Evolutionary conservation across 1,140 invertebrate genomes (phyloP), one percentile per base, ranked within the genome.

Genomic region (Melitaea cinxia): DNA sequence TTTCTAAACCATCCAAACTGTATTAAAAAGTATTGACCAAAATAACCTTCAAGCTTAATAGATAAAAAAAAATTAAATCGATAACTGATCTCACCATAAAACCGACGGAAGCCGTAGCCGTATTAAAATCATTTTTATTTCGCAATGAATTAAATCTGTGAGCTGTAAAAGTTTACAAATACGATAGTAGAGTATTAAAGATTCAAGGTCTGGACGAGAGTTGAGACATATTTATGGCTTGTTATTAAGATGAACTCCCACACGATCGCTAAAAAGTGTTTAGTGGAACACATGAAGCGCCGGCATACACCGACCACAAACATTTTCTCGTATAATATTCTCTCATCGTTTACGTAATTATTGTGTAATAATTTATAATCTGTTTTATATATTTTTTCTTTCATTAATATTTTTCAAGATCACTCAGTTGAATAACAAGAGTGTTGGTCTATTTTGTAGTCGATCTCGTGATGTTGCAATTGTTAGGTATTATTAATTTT

Each of bases 191-290:
- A 39, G 35, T 39, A 52, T 54, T 45, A 4, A 10, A 35, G 37
- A 15, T 5, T 37, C 52, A 62, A 62, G 50, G 60, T 28, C 60
- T 33, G 61, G 28, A 53, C 14, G 1, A 9, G n/a, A 49, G 50
- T 24, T 50, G 50, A 35, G 19, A 49, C 53, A 19, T 55, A 42
- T 64, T 64, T 49, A 64, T 19, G 53, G 28, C 37, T 56, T 64
- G 53, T 64, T 64, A 50, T 56, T 52, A 64, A 42, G 17, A 56
- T n/a, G 15, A n/a, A 23, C 56, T 3, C 61, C 61, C 26, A 64
- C 61, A 6, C 56, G n/a, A 7, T 19, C 9, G 6, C n/a, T 42
- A 15, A 42, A 63, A 55, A 64, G 39, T 56, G 47, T 63, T 1
- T 47, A 47, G 52, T 63, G 14, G 53, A 17, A n/a, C 42, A 14